Conservation (phyloP, 1,140 invertebrate genomes). For the Scaptomyza graminum region DNA sequence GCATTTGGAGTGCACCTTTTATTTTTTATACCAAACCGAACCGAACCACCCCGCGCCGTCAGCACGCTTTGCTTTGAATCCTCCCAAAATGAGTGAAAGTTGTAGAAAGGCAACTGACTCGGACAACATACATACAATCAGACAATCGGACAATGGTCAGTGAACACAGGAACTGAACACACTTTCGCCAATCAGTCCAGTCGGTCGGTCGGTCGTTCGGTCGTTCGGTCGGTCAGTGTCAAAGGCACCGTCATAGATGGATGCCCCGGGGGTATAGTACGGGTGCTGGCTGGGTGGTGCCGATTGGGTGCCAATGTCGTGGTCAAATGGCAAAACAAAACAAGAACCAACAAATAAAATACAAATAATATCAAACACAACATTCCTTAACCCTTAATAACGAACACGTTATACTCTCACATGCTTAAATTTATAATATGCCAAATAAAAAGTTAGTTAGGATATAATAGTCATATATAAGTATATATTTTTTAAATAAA, state of each 20-base stretch:
- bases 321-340: slow-evolving; percentile 23
- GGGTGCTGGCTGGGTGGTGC: too few relatives aligned
- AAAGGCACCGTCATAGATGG: slow-evolving; percentile 36
- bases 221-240: slow-evolving; percentile 68
- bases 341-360: not conserved
- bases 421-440: too few relatives aligned
- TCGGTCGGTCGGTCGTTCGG: slow-evolving; percentile 57
- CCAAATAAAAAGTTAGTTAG: too few relatives aligned
- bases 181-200: too few relatives aligned
- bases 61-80: too few relatives aligned
- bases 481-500: too few relatives aligned
- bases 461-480: too few relatives aligned
- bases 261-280: not conserved
- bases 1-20: too few relatives aligned
- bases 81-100: slow-evolving; percentile 27
- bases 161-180: slow-evolving; percentile 17
- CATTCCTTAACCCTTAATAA: too few relatives aligned
- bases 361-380: not conserved
- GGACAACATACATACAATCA: slow-evolving; percentile 48
- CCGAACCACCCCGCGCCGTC: too few relatives aligned
- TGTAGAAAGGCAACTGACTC: slow-evolving; percentile 16
- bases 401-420: too few relatives aligned
- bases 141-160: slow-evolving; percentile 12
- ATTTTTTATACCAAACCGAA: too few relatives aligned
- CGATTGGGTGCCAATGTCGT: slow-evolving; percentile 32